Conservation (phyloP, 2,888 invertebrate genomes). For the Yponomeuta plumbellus region DNA sequence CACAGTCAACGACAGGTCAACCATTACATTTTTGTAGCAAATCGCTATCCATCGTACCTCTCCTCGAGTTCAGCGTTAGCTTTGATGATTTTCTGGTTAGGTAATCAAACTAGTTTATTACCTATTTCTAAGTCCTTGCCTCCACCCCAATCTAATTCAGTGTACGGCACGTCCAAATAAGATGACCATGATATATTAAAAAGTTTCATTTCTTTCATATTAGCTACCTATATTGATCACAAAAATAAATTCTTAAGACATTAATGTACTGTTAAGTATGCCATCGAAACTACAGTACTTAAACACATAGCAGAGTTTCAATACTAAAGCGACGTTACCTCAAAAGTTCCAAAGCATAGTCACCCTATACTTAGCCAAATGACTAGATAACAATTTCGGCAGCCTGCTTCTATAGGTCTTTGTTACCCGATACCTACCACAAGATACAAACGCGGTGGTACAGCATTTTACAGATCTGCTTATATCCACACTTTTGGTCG, state of each 20-base stretch:
- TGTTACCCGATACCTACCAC: neutral
- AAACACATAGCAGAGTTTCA: no score
- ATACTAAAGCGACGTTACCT: no score
- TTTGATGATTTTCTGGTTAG: no score
- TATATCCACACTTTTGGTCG: neutral
- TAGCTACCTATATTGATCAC: no score
- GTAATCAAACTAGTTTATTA: neutral
- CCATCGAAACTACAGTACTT: no score
- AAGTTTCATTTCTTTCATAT: neutral
- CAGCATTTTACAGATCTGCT: neutral
- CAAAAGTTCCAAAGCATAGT: neutral
- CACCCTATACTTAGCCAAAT: neutral
- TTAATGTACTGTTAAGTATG: no score
- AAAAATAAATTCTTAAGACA: no score
- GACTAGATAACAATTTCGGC: constrained; percentile 1
- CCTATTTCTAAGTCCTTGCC: neutral
- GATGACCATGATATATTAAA: neutral
- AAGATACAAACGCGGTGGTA: neutral
- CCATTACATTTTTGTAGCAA: no score
- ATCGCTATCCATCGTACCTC: no score
- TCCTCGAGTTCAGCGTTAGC: no score
- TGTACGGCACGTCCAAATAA: neutral
- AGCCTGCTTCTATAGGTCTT: neutral
- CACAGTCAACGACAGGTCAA: no score
- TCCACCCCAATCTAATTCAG: neutral